Percentiles rank a stretch among this genome's conserved stretches.
Evolutionary conservation across 2,888 invertebrate genomes (phyloP).

Genomic region (Meiosimyza decipiens): DNA sequence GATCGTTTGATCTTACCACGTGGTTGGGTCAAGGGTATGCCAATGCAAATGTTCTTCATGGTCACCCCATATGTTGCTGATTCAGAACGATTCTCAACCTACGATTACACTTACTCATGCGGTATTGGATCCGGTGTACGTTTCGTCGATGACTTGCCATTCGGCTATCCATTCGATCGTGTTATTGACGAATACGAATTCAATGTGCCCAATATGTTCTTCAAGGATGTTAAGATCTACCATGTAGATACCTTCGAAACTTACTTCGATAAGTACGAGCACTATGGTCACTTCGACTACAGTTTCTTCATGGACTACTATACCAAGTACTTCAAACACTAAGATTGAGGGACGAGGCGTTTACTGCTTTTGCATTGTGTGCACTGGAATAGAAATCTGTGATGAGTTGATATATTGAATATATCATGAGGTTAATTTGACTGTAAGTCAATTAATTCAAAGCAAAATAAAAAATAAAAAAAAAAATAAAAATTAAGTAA

Average conservation of each 20-base stretch:
- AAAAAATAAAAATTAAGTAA: slow-evolving; percentile 32
- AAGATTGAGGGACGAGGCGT: background rate
- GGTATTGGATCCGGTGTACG: slow-evolving; percentile 69
- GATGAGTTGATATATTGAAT: slow-evolving; percentile 13
- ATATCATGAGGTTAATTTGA: slow-evolving; percentile 11
- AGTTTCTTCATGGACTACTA: slow-evolving; percentile 43
- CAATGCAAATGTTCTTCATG: slow-evolving; percentile 72
- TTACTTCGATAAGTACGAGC: slow-evolving; percentile 49
- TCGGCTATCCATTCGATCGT: slow-evolving; percentile 80
- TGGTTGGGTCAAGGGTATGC: slow-evolving; percentile 72
- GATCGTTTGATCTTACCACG: slow-evolving; percentile 74
- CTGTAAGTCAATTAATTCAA: background rate
- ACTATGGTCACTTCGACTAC: slow-evolving; percentile 48
- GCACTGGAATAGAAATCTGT: background rate
- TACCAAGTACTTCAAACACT: slow-evolving; percentile 40
- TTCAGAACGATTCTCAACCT: slow-evolving; percentile 62
- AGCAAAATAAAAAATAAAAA: slow-evolving; percentile 1
- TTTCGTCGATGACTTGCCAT: slow-evolving; percentile 71
- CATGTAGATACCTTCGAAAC: slow-evolving; percentile 46
- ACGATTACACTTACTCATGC: slow-evolving; percentile 67
- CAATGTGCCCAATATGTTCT: slow-evolving; percentile 28
- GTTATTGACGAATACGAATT: slow-evolving; percentile 70
- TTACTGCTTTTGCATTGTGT: too few relatives aligned
- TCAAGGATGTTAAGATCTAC: slow-evolving; percentile 57
- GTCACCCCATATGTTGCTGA: slow-evolving; percentile 67